Base-by-base conservation (phyloP, 2,888 invertebrate species). In the Sarcophaga caerulescens region DNA sequence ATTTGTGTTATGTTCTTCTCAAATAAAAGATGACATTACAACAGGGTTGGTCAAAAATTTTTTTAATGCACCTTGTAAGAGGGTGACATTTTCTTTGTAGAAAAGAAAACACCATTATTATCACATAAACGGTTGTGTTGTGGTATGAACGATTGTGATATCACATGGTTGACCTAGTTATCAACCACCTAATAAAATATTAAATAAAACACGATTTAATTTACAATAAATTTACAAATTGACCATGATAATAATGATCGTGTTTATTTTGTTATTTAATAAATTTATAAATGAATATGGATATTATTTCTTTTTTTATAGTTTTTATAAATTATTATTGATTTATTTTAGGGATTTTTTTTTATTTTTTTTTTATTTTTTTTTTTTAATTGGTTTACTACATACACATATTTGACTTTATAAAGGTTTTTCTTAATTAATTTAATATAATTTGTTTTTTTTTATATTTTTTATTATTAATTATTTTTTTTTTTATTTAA, bases 181-280 rank as follows among this genome's bases (percentile, higher is more conserved):
- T 25, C 5, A 6, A 1, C 25, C 25, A 0, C 6, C 6, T 25
- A 35, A 35, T 52, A 17, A 63, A 63, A 23, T 23, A 23, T 66
- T 44, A 66, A 84, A 79, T 65, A 70, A 79, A 79, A 84, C 69
- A 59, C 17, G 2, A 25, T 17, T 62, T 44, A 68, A 68, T 74
- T 81, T 87, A 87, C 87, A 88, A 88, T 88, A 81, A 88, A 88
- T 88, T 87, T 88, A 88, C 88, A 88, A 79, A 35, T 35, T 35
- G 35, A 65, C 59, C 74, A 79, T 79, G 69, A 74, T 80, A 74
- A 77, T 78, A 84, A 23, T 75, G 77, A 85, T 87, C 82, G 23
- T 71, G 73, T 84, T 84, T 74, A 71, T 79, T 86, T 78, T 66
- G 74, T 84, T 77, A 78, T 63, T 81, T 84, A 69, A 87, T 75